Base-by-base conservation (phyloP, 2,888 invertebrate species). In the Mallateleia sp. region DNA sequence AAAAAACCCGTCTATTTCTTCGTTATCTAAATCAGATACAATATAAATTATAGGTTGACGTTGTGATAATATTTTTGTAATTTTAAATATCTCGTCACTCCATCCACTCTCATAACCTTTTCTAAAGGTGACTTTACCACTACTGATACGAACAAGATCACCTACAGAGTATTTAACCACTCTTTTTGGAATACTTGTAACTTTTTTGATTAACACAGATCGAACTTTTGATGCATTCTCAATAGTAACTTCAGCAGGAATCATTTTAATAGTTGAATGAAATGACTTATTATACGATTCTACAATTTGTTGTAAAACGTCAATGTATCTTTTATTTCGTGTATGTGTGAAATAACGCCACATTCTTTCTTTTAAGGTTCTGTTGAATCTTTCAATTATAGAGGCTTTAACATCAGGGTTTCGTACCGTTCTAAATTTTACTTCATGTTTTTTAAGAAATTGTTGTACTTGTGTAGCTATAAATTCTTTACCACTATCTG, bases 271-370 rank as follows among this genome's bases (percentile, higher is more conserved):
- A 3, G 50, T 67, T 11, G n/a, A 9, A 52, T 67, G 66, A 50
- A 88, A 28, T 0, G 90, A 54, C n/a, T 20, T 47, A 88, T 82
- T 5, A 90, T 52, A 67, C 1, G 67, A 78, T 9, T 67, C 9
- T 9, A 92, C 64, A 45, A 93, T 38, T 5, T 88, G 54, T 32
- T 87, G 82, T 52, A 93, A 69, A 18, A 92, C 84, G 66, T 92
- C 89, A 8, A 92, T 79, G 77, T 93, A 94, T 11, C 42, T 34
- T 56, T 71, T 71, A 2, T 22, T 15, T 8, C 32, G 28, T 14
- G 7, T 18, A 15, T 86, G 47, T 6, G 85, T 88, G 20, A 88
- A 85, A 34, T 84, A 89, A 0, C 87, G 54, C 75, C 83, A 88
- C 78, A 88, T 50, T 18, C 82, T 28, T 34, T 88, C 77, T 14